Conservation (phyloP, 1,140 invertebrate species). For the Eumeta japonica region DNA sequence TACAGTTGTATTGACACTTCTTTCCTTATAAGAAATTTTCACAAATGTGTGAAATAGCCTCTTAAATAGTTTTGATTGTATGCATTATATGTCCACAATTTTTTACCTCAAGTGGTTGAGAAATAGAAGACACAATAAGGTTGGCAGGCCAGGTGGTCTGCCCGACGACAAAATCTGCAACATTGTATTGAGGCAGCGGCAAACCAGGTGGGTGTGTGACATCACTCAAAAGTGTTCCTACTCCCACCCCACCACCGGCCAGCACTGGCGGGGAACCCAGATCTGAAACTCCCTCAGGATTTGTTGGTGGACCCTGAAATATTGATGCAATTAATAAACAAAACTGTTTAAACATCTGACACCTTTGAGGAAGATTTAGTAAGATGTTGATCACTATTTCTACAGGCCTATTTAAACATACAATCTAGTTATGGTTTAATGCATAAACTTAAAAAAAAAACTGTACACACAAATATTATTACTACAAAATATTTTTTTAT, state of each 20-base stretch:
- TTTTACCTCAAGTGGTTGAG: constrained; percentile 47
- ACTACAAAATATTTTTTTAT: not conserved
- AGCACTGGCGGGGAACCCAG: constrained; percentile 37
- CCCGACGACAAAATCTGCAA: constrained; percentile 43
- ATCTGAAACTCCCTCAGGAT: constrained; percentile 28
- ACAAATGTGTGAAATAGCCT: too few relatives aligned
- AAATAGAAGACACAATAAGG: constrained; percentile 41
- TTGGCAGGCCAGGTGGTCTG: constrained; percentile 47
- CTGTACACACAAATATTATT: not conserved
- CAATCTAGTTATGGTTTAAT: too few relatives aligned
- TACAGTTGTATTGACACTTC: too few relatives aligned
- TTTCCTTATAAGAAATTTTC: not conserved
- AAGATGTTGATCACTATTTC: too few relatives aligned
- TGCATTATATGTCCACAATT: not conserved
- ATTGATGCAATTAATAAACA: too few relatives aligned
- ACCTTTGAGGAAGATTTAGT: too few relatives aligned
- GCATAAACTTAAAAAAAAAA: too few relatives aligned
- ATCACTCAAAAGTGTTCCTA: constrained; percentile 38
- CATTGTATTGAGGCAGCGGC: constrained; percentile 45
- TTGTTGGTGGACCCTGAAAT: constrained; percentile 35
- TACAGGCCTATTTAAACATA: too few relatives aligned
- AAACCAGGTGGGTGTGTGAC: constrained; percentile 41
- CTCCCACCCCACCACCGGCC: constrained; percentile 22
- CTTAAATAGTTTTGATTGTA: not conserved
- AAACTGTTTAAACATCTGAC: too few relatives aligned